Evolutionary conservation across 2,113 vertebrate genomes (phyloP).

Genomic region (Chionodraco myersi): DNA sequence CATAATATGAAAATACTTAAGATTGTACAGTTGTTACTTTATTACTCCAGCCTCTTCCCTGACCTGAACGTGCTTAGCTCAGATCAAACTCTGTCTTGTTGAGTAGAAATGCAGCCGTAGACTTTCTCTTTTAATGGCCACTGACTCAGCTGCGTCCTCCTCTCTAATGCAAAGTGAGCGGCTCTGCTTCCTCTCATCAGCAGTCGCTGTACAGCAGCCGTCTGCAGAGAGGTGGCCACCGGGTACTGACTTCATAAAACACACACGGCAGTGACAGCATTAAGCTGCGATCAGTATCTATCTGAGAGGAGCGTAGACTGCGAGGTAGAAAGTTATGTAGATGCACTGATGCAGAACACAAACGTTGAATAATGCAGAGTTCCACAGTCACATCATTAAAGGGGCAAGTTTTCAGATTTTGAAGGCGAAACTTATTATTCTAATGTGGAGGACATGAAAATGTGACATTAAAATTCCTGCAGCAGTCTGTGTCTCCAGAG

Average conservation of each 20-base stretch:
- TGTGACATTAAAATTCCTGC: conserved; percentile 53
- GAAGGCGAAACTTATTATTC: conserved; percentile 53
- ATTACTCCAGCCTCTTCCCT: too few relatives aligned
- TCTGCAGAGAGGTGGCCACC: conserved; percentile 17
- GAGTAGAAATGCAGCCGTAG: conserved; percentile 35
- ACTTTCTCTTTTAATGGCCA: conserved; percentile 37
- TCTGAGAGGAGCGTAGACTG: neutral
- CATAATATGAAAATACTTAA: too few relatives aligned
- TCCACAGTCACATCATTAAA: conserved; percentile 4
- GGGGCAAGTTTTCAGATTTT: conserved; percentile 1
- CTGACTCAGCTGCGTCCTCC: conserved; percentile 49
- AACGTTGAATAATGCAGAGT: conserved; percentile 7
- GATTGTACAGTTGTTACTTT: too few relatives aligned
- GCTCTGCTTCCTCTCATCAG: conserved; percentile 47
- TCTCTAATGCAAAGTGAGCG: conserved; percentile 31
- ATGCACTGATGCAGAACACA: conserved; percentile 10
- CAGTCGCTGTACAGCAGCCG: neutral
- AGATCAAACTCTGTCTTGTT: conserved; percentile 26
- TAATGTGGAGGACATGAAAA: conserved; percentile 38
- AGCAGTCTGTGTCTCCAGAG: conserved; percentile 19
- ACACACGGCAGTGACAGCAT: conserved; percentile 18
- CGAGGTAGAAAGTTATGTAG: neutral
- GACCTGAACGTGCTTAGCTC: neutral
- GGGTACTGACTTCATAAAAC: conserved; percentile 14
- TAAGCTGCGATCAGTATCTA: conserved; percentile 18